Base-by-base conservation (phyloP, 2,888 invertebrate species). In the Mechanitis mazaeus region DNA sequence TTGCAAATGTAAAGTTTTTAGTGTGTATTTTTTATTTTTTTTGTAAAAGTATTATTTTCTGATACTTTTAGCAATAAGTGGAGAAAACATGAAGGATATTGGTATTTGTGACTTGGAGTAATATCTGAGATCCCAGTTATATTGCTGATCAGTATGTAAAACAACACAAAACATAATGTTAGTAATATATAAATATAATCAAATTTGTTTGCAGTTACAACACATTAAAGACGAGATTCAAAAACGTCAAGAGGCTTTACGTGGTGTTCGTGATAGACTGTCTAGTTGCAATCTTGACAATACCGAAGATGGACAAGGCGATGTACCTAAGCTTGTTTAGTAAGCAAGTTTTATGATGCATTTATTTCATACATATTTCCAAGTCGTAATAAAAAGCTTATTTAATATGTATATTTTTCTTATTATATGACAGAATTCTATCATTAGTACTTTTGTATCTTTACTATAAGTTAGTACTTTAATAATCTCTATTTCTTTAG, bases 201-300 rank as follows among this genome's bases (percentile, higher is more conserved):
- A 31, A 28, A 28, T 50, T 31, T 31, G 31, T 9, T 9, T 42
- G 11, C 72, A 94, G 92, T 90, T 92, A 1, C 91, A 94, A 84
- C 93, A 92, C 66, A 91, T 95, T 20, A 92, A 94, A 69, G 93
- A 94, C 68, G 96, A 96, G 79, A 94, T 97, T 28, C 92, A 94
- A 68, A 92, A 93, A 53, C 92, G 95, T n/a, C 94, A 95, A 71
- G 95, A 95, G 77, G 94, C 95, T 58, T 84, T 96, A 20, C 93
- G 93, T 71, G 92, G 92, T 45, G 95, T 95, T 64, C 91, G 92
- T 0, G 92, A 93, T 67, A 88, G 91, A 76, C 70, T 84, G 0
- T 79, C 87, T 0, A 72, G 87, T n/a, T 82, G 85, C 1, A 92
- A 91, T 68, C 73, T 86, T 55, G 91, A 91, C 58, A 90, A 90